Base-by-base conservation (phyloP, 2,113 vertebrate genomes). In the Pitta sordida region DNA sequence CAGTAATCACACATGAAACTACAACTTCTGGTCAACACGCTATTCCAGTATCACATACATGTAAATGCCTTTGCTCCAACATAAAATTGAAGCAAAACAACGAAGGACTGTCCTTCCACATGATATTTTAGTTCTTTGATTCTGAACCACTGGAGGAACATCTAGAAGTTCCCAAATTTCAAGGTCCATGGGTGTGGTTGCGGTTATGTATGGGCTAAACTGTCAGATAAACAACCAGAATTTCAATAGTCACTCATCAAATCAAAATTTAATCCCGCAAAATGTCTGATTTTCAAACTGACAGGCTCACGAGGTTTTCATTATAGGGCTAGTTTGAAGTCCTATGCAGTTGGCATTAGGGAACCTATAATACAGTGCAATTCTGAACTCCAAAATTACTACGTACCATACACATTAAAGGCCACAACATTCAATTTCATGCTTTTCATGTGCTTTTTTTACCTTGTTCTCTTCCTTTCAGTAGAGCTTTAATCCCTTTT, bases 1-100 rank as follows among this genome's bases (percentile, higher is more conserved):
- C 37, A 87, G 51, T 24, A 68, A 85, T 23, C 1, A 2, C 21
- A 71, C 0, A 0, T 34, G 32, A 69, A 87, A 59, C 16, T 48
- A 68, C 15, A 15, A 27, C 27, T 85, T 62, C 48, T 71, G 60
- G 48, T 63, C 60, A 76, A 52, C 19, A 71, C 4, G 6, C 9
- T 70, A 19, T 10, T 68, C n/a, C n/a, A 43, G 1, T 27, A 71
- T 11, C 58, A 43, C 23, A 17, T 8, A 46, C 0, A 0, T 9
- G 6, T 32, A 49, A 19, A 67, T 9, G 3, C 12, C 59, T 64
- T 79, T 52, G 15, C 36, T 76, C 24, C 62, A 56, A 52, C 19
- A 23, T 18, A 13, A 75, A 46, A 46, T 8, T 21, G 44, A 46
- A 46, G 44, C 20, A 46, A 46, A 46, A 46, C 20, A 46, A 46